Conservation (phyloP, 2,888 invertebrate species). For the Coremacera marginata region DNA sequence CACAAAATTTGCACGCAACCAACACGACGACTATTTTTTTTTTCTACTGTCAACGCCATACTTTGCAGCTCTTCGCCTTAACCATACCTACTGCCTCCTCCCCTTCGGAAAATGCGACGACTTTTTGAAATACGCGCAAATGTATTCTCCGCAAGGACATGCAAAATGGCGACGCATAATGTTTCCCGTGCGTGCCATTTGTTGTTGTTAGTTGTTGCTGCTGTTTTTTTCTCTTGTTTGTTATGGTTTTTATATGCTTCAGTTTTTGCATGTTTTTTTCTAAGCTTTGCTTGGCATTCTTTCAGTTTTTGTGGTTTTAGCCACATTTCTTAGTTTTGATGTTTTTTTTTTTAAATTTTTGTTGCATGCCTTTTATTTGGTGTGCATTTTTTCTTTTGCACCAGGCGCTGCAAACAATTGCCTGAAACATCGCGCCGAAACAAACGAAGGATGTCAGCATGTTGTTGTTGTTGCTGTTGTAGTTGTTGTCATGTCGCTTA, state of each 20-base stretch:
- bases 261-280: neutral
- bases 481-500: neutral
- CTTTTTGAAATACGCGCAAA: neutral
- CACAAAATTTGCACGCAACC: too few relatives aligned
- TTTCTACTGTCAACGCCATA: too few relatives aligned
- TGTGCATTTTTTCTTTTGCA: neutral
- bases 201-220: constrained; percentile 5
- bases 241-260: neutral
- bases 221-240: neutral
- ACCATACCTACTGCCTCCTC: neutral
- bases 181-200: constrained; percentile 26
- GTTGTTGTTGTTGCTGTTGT: neutral
- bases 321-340: too few relatives aligned
- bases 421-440: neutral
- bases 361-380: too few relatives aligned
- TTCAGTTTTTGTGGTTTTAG: neutral
- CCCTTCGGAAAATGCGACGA: neutral
- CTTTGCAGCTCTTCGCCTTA: neutral
- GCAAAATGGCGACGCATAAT: constrained; percentile 20
- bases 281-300: neutral
- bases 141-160: constrained; percentile 1
- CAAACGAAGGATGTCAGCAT: neutral
- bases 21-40: too few relatives aligned
- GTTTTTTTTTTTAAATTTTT: too few relatives aligned
- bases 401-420: neutral